Base-by-base conservation (phyloP, 2,888 invertebrate species). In the Strigamia maritima region DNA sequence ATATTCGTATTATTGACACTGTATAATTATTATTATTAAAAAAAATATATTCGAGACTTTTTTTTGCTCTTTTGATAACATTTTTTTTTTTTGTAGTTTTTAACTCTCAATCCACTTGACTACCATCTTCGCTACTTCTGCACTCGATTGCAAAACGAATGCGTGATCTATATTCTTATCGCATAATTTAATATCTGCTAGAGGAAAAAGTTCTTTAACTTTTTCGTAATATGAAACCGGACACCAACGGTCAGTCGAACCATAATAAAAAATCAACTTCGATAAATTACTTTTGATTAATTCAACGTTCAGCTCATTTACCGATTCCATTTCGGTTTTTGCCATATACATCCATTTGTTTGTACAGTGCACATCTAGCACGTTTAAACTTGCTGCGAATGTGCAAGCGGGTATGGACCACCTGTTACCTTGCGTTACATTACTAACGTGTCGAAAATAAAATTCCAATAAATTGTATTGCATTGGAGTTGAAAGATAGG, bases 211-310 rank as follows among this genome's bases (percentile, higher is more conserved):
- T 24, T 86, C 82, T 81, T 88, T 89, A 80, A 97, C 86, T 81
- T 92, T 90, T 31, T 91, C 87, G 84, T 90, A 93, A 84, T 92
- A 94, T 60, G 87, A 86, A 0, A 90, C 83, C 0, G 97, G 97
- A 77, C 91, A 92, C 97, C 97, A 98, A 8, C 90, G 90, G 86
- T 98, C 97, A 3, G 84, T 88, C 4, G 88, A 87, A 12, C 94
- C 93, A 85, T 95, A 97, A 84, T 94, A 93, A 76, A 96, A 89
- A 84, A 91, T 92, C 1, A 95, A 86, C 83, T 90, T 90, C 16
- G 89, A 85, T n/a, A 88, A 83, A 84, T 92, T 87, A 31, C 87
- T 85, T 22, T 87, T 84, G 74, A 96, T 87, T 74, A 90, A 86
- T 7, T 90, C 88, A 79, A 87, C 86, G 83, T 96, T 92, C 49